Conservation (phyloP, 2,888 invertebrate genomes). For the Sarcophaga subvicina region DNA sequence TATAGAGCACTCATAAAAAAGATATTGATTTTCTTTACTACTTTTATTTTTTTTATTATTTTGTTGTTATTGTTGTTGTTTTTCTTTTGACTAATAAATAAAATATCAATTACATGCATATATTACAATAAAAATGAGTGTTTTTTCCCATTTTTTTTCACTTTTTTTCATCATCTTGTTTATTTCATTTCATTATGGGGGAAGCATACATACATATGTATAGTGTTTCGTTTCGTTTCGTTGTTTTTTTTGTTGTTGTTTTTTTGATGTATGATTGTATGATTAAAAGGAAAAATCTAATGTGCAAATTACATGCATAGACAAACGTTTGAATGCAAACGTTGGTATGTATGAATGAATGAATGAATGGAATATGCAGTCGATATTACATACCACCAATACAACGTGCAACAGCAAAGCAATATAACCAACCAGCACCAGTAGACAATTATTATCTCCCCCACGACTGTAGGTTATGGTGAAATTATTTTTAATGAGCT, state of each 20-base stretch:
- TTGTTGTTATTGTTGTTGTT: slow-evolving; percentile 26
- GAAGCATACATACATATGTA: neutral
- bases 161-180: neutral
- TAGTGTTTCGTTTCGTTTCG: no score
- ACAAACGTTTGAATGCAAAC: slow-evolving; percentile 25
- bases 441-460: slow-evolving; percentile 50
- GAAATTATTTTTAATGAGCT: slow-evolving; percentile 67
- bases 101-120: slow-evolving; percentile 57
- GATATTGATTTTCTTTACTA: no score
- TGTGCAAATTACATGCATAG: slow-evolving; percentile 26
- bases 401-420: neutral
- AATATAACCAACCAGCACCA: neutral
- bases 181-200: neutral
- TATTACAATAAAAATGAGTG: slow-evolving; percentile 2
- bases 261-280: slow-evolving; percentile 29
- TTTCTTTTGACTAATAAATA: slow-evolving; percentile 36
- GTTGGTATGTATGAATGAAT: no score
- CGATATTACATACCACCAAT: neutral
- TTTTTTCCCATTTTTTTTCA: neutral
- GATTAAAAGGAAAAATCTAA: slow-evolving; percentile 44
- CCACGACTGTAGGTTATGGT: slow-evolving; percentile 57
- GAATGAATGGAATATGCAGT: no score
- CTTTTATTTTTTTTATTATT: neutral
- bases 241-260: neutral
- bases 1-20: no score